A percentile compares a stretch with the other conserved stretches of the same genome.
These are phyloP conservation scores for Melieria omissa DNA, from an alignment of 2,888 invertebrate species.

Conservation along the genomic window DNA sequence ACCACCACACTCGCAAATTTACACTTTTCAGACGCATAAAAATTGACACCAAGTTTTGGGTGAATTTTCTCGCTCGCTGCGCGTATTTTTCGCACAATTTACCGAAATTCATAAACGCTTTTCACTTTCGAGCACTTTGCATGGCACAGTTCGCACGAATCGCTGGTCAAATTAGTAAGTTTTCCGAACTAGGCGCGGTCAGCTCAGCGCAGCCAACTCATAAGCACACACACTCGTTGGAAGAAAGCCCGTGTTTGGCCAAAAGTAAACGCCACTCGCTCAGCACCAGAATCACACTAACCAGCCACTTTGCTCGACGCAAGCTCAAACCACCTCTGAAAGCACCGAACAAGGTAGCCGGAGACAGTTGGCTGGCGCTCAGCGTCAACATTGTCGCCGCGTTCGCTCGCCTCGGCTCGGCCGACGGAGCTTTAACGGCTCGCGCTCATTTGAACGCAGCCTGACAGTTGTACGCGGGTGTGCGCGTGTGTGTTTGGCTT, in stretches of 20 bases:
- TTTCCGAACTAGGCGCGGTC: slow-evolving; percentile 46
- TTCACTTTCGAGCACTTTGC: slow-evolving; percentile 8
- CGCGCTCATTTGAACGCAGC: slow-evolving; percentile 19
- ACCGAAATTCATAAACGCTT: slow-evolving; percentile 9
- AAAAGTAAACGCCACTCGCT: slow-evolving; percentile 12
- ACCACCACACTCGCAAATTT: slow-evolving; percentile 13
- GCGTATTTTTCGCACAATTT: slow-evolving; percentile 7
- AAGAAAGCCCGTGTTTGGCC: too few relatives aligned
- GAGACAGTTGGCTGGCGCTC: too few relatives aligned
- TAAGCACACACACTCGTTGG: slow-evolving; percentile 2
- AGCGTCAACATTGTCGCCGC: too few relatives aligned
- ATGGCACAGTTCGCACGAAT: slow-evolving; percentile 7
- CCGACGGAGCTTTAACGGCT: slow-evolving; percentile 9
- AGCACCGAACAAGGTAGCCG: too few relatives aligned
- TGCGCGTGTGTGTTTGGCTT: neutral
- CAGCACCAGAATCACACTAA: slow-evolving; percentile 32
- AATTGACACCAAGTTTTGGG: slow-evolving; percentile 14
- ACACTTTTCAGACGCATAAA: slow-evolving; percentile 21
- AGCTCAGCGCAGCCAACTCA: slow-evolving; percentile 23
- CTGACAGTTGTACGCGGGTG: neutral
- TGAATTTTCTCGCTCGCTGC: slow-evolving; percentile 13
- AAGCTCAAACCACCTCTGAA: too few relatives aligned
- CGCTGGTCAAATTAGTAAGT: slow-evolving; percentile 3
- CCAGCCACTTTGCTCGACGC: neutral
- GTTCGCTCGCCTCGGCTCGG: too few relatives aligned